A percentile compares a stretch with the other conserved stretches of the same genome.
These are phyloP conservation scores for Pocillopora damicornis DNA, from an alignment of 64 coral and sea anemone genomes.

Conservation along the genomic window DNA sequence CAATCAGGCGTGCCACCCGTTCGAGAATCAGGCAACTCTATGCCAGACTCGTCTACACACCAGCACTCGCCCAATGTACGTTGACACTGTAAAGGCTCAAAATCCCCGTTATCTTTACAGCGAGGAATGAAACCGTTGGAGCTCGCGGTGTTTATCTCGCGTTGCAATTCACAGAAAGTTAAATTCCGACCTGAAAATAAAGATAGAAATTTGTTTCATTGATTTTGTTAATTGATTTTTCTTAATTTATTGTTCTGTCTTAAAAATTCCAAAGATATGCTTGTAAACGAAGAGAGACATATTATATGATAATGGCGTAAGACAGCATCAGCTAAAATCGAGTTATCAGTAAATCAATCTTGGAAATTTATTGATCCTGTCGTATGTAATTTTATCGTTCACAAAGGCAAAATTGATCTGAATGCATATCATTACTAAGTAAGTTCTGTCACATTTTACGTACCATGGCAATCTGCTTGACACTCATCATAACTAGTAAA, in stretches of 20 bases:
- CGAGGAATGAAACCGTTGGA: conserved; percentile 23
- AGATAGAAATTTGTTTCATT: not conserved
- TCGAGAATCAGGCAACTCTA: conserved; percentile 21
- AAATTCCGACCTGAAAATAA: conserved; percentile 33
- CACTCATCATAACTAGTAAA: conserved; percentile 48
- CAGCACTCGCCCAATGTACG: conserved; percentile 26
- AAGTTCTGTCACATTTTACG: not conserved
- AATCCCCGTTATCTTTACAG: conserved; percentile 39
- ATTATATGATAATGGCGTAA: too few relatives aligned
- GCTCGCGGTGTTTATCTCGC: not conserved
- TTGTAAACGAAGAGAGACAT: too few relatives aligned
- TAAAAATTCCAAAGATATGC: too few relatives aligned
- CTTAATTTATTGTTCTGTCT: too few relatives aligned
- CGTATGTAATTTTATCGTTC: too few relatives aligned
- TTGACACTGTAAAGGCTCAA: conserved; percentile 47
- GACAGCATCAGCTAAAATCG: too few relatives aligned
- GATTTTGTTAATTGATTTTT: too few relatives aligned
- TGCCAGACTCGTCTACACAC: conserved; percentile 39
- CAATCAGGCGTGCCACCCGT: not conserved
- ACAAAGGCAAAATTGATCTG: too few relatives aligned
- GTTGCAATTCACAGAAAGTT: conserved; percentile 42
- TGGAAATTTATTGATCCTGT: too few relatives aligned
- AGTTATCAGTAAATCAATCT: too few relatives aligned
- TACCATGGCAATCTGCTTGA: conserved; percentile 41
- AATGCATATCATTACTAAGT: not conserved